Evolutionary conservation across 2,888 invertebrate genomes (phyloP).

Genomic region (Cephus sareptanus): DNA sequence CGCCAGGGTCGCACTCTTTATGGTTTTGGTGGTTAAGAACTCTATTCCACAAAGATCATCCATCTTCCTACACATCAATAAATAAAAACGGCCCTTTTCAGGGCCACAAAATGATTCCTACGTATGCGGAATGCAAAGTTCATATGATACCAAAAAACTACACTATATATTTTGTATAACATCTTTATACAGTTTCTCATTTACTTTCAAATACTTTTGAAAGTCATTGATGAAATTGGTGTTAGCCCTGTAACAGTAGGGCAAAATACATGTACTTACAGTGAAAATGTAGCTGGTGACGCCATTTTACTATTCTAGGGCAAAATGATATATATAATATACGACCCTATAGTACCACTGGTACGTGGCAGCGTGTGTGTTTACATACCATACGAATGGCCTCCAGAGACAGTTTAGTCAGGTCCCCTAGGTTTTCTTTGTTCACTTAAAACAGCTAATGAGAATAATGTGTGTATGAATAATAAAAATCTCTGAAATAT

Average conservation of each 20-base stretch:
- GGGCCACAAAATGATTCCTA: constrained; percentile 27
- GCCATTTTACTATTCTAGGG: too few species aligned
- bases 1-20: constrained; percentile 71
- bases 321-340: not conserved
- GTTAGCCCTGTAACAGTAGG: too few species aligned
- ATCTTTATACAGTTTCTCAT: not conserved
- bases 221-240: not conserved
- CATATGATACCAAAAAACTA: not conserved
- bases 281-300: too few species aligned
- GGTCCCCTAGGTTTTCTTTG: not conserved
- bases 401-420: not conserved
- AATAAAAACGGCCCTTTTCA: constrained; percentile 33
- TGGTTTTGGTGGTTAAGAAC: constrained; percentile 67
- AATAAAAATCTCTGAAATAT: not conserved
- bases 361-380: not conserved
- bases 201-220: not conserved
- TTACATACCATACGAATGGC: not conserved
- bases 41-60: constrained; percentile 13
- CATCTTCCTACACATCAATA: not conserved
- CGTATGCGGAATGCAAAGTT: not conserved
- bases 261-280: too few species aligned
- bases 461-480: not conserved
- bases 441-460: not conserved
- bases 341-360: not conserved
- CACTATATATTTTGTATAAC: not conserved